Percentiles rank a stretch among this genome's conserved stretches.
Conservation (phyloP, 2,888 invertebrate species). For the Rhodophaea formosa region DNA sequence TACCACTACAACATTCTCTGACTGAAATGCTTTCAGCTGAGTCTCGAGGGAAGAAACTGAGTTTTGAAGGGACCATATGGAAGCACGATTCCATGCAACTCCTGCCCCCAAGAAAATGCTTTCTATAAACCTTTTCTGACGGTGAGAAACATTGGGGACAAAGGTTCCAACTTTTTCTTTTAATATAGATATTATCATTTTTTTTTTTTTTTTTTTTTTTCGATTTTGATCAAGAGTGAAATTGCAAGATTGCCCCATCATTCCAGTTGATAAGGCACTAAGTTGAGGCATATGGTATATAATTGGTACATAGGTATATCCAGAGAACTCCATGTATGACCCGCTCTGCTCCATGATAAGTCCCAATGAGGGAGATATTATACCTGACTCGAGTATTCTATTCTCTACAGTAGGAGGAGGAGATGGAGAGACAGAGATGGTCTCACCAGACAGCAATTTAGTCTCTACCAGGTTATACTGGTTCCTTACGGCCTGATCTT, state of each 20-base stretch:
- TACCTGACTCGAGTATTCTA: background rate
- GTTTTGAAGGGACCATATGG: background rate
- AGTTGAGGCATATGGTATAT: conserved; percentile 8
- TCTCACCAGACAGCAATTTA: no score
- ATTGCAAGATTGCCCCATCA: no score
- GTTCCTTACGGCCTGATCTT: no score
- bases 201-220: no score
- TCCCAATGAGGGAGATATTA: background rate
- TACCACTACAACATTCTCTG: no score
- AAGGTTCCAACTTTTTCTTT: background rate
- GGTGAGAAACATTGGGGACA: no score
- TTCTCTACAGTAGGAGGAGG: no score
- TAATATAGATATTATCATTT: background rate
- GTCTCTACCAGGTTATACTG: no score
- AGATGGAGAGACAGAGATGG: no score
- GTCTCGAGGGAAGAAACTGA: background rate
- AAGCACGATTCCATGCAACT: background rate
- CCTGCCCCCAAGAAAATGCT: no score
- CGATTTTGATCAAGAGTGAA: background rate
- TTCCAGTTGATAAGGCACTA: no score
- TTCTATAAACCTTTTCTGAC: no score
- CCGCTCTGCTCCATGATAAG: conserved; percentile 7
- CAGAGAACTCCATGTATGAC: conserved; percentile 12
- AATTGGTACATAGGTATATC: conserved; percentile 10
- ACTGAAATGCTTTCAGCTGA: background rate